Evolutionary conservation across 2,888 invertebrate genomes (phyloP), one percentile per base, ranked within the genome.

Genomic region (Eupeodes luniger): DNA sequence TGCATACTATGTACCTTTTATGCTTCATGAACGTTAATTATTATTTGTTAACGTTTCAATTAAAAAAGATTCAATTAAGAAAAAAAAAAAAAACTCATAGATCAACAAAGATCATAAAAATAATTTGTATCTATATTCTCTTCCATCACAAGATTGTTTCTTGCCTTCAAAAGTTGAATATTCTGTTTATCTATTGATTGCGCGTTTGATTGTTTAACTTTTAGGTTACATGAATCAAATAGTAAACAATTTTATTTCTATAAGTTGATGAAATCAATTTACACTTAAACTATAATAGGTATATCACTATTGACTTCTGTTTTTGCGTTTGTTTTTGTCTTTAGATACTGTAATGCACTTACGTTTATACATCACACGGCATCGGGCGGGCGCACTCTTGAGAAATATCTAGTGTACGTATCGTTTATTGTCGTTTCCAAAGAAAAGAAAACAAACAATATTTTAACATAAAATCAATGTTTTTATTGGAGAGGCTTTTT

Each of bases 261-360:
- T 59, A 40, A 86, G 79, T 82, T 87, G 83, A 83, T 77, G 72
- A 40, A 83, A 83, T 87, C 87, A 87, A 83, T 87, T 83, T 76
- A 80, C 87, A 87, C 87, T 87, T 61, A 62, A 70, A 87, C 83
- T 80, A 49, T 40, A 40, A 9, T 40, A 40, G 40, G 40, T 40
- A 83, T 83, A 83, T 83, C 80, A 66, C 66, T 79, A 80, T 87
- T 83, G 87, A 87, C 83, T 83, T 72, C 87, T 76, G 86, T 83
- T 87, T 76, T 86, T 34, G 27, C 11, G 16, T 36, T 61, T 57
- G 3, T 59, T 19, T 40, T 19, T 10, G 9, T 19, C 4, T 10
- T 75, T 77, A 66, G 27, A 66, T 49, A 49, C 9, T 49, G 1
- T 36, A 27, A 44, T 72, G 72, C 76, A 80, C 83, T 83, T 12